phyloP scores from a whole-genome alignment of 2,113 vertebrate species.

The Zosterops hypoxanthus region DNA sequence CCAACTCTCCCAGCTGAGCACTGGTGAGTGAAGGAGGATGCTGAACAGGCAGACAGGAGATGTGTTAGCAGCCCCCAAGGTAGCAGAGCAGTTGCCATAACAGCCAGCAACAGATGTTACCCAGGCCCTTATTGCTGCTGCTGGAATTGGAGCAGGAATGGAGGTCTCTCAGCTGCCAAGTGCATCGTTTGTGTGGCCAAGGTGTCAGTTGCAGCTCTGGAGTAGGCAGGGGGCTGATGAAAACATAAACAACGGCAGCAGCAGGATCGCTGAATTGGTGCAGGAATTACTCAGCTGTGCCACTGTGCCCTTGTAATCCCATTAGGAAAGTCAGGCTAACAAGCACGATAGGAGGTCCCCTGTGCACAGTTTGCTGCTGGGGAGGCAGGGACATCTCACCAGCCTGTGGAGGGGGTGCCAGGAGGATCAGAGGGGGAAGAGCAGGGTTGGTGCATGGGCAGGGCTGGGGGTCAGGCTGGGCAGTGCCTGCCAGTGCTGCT shows the following conservation, averaged over 20 bases:
- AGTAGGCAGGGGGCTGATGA: background rate
- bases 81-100: constrained; percentile 44
- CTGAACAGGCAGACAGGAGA: background rate
- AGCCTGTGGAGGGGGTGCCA: rapidly evolving
- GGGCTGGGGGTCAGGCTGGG: background rate
- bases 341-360: rapidly evolving
- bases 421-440: rapidly evolving
- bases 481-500: background rate
- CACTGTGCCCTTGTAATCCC: background rate
- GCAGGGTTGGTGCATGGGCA: background rate
- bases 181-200: background rate
- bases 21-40: background rate
- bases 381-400: background rate
- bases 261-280: background rate
- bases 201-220: background rate
- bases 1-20: background rate
- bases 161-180: background rate
- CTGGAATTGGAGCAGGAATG: background rate
- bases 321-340: background rate
- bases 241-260: background rate
- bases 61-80: constrained; percentile 16
- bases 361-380: background rate
- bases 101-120: constrained; percentile 18
- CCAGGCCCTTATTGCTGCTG: background rate
- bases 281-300: background rate